Evolutionary conservation across 2,113 vertebrate species (phyloP).

Genomic region (Pterocles gutturalis): DNA sequence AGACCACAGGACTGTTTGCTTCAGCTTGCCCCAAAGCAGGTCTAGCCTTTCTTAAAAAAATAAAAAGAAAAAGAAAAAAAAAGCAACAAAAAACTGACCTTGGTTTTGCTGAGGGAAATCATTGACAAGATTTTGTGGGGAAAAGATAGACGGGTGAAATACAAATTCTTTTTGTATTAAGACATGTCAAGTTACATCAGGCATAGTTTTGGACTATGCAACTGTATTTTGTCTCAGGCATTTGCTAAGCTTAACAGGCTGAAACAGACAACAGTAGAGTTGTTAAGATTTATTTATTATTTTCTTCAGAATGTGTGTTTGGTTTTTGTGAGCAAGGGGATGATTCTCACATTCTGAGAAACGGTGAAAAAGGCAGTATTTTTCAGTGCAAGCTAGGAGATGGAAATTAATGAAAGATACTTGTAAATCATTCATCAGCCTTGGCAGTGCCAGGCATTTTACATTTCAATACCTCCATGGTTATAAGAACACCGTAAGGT

Average conservation of each 20-base stretch:
- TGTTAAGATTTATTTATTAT: conserved; percentile 39
- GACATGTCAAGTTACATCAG: conserved; percentile 43
- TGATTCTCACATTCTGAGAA: background rate
- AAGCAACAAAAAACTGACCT: background rate
- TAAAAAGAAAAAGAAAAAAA: too few relatives aligned
- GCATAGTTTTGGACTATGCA: conserved; percentile 25
- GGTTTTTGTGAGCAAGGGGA: background rate
- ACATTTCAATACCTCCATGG: conserved; percentile 40
- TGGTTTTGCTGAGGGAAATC: conserved; percentile 33
- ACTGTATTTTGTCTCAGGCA: conserved; percentile 50
- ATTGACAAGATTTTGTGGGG: background rate
- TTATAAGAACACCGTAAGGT: conserved; percentile 38
- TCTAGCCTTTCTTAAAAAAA: background rate
- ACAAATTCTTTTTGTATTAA: conserved; percentile 54
- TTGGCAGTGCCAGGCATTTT: conserved; percentile 49
- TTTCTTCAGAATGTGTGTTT: background rate
- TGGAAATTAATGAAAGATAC: conserved; percentile 59
- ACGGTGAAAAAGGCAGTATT: background rate
- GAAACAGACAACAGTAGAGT: conserved; percentile 22
- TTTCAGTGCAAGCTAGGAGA: conserved; percentile 3
- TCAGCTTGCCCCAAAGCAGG: background rate
- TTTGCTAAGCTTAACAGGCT: conserved; percentile 47
- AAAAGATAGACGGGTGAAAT: conserved; percentile 12
- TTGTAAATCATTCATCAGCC: conserved; percentile 65
- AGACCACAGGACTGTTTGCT: background rate